These are phyloP conservation scores for Meloidogyne hapla DNA, from an alignment of 1,140 invertebrate genomes.

Conservation along the genomic window DNA sequence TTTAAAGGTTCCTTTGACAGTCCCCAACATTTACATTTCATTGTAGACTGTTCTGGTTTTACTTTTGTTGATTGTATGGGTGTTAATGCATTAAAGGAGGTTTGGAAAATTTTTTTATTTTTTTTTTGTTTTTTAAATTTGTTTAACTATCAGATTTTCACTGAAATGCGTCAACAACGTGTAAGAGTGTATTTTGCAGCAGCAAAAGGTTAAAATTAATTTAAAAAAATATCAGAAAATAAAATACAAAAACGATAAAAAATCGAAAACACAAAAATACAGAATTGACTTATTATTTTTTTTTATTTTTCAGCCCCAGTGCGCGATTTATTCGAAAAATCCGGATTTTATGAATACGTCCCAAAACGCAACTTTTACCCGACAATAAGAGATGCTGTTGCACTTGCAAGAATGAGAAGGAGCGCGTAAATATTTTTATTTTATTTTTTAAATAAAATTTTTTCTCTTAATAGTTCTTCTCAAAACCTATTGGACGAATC, in stretches of 20 bases:
- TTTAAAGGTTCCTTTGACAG: constrained; percentile 36
- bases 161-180: constrained; percentile 40
- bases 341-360: constrained; percentile 54
- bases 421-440: constrained; percentile 40
- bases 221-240: not conserved
- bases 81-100: constrained; percentile 61
- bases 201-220: constrained; percentile 47
- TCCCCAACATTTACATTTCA: constrained; percentile 51
- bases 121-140: constrained; percentile 15
- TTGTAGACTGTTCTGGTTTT: constrained; percentile 64
- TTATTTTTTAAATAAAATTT: not conserved
- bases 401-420: constrained; percentile 46
- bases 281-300: not conserved
- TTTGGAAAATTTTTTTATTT: not conserved
- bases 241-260: too few relatives aligned
- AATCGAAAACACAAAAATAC: not conserved
- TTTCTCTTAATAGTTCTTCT: not conserved
- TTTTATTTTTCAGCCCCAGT: constrained; percentile 46
- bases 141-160: constrained; percentile 52
- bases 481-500: not conserved
- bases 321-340: constrained; percentile 56
- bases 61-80: constrained; percentile 64
- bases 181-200: constrained; percentile 61
- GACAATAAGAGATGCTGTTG: constrained; percentile 62
- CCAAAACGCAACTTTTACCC: constrained; percentile 61